These are phyloP conservation scores for Papilio helenus DNA, from an alignment of 1,140 invertebrate genomes.

Conservation along the genomic window DNA sequence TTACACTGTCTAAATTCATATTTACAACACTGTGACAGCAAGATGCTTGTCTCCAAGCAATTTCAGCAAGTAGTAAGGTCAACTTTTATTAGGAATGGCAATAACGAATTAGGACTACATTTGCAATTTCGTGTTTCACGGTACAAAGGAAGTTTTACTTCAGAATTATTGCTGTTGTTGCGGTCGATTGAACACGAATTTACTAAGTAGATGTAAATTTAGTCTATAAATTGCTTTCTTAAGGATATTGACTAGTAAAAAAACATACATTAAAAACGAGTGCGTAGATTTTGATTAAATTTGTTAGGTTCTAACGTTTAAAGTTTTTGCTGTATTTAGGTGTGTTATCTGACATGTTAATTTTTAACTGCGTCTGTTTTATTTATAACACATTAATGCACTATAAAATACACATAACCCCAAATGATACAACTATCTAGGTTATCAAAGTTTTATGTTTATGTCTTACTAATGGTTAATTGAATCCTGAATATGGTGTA, in stretches of 20 bases:
- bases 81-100: constrained; percentile 61
- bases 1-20: constrained; percentile 49
- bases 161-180: constrained; percentile 16
- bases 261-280: no score
- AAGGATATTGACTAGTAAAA: not conserved
- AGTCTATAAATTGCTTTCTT: not conserved
- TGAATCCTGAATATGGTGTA: not conserved
- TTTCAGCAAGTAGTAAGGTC: constrained; percentile 66
- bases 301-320: no score
- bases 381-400: no score
- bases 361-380: not conserved
- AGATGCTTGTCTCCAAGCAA: constrained; percentile 63
- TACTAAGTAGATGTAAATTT: not conserved
- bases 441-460: constrained; percentile 9
- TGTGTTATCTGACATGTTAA: not conserved
- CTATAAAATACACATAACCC: not conserved
- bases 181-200: constrained; percentile 19
- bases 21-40: constrained; percentile 46
- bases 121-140: constrained; percentile 39
- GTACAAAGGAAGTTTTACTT: constrained; percentile 48
- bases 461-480: not conserved
- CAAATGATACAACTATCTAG: not conserved
- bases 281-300: no score
- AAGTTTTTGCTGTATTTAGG: not conserved
- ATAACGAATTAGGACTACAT: constrained; percentile 46